Evolutionary conservation across 2,888 invertebrate species (phyloP).

Genomic region (Pachycephus smyrnensis): DNA sequence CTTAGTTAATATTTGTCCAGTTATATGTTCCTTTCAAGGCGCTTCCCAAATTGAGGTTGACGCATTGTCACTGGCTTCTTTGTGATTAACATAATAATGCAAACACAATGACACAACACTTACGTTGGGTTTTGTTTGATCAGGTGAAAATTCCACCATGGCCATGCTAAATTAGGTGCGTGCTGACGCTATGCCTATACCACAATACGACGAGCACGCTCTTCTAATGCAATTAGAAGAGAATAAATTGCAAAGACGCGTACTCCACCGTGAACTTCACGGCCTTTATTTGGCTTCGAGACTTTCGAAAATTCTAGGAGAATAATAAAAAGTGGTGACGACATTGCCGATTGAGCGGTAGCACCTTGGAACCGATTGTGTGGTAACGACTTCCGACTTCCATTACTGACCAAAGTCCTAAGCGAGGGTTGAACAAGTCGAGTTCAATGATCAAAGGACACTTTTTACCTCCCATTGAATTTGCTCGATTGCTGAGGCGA

Average conservation of each 20-base stretch:
- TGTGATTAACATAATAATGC: constrained; percentile 66
- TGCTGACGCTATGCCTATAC: constrained; percentile 6
- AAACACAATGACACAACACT: constrained; percentile 58
- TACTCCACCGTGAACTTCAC: background rate
- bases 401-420: background rate
- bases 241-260: constrained; percentile 9
- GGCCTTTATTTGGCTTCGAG: constrained; percentile 19
- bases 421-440: constrained; percentile 6
- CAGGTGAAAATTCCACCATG: constrained; percentile 63
- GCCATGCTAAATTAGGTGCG: constrained; percentile 41
- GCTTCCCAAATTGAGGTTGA: constrained; percentile 66
- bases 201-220: constrained; percentile 38
- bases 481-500: constrained; percentile 43
- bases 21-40: constrained; percentile 56
- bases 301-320: constrained; percentile 61
- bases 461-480: constrained; percentile 61
- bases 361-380: background rate
- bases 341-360: background rate
- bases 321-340: background rate
- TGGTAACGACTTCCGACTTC: background rate
- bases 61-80: constrained; percentile 60
- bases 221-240: constrained; percentile 62
- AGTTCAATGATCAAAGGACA: constrained; percentile 54
- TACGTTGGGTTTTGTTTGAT: constrained; percentile 57
- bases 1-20: constrained; percentile 64